Evolutionary conservation across 2,113 vertebrate genomes (phyloP).

Genomic region (Anoura caudifer): DNA sequence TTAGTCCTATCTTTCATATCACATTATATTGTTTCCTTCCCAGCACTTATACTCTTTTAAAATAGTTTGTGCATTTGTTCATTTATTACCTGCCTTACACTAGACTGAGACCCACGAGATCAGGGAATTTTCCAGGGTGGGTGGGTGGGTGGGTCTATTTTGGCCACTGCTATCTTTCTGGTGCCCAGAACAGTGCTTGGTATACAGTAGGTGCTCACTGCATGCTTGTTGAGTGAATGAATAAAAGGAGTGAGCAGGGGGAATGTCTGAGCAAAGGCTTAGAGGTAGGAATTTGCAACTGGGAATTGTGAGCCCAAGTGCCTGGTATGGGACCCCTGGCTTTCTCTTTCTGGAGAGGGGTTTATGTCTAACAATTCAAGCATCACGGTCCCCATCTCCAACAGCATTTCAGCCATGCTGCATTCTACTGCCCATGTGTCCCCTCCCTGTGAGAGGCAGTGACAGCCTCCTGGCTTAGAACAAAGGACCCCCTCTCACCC

Average conservation of each 20-base stretch:
- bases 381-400: neutral
- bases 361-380: neutral
- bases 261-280: no score
- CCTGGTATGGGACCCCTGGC: no score
- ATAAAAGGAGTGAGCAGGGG: neutral
- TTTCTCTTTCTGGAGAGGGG: accelerated
- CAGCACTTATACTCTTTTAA: neutral
- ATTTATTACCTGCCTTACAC: neutral
- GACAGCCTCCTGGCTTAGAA: no score
- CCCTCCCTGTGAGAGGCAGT: neutral
- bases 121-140: neutral
- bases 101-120: neutral
- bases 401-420: neutral
- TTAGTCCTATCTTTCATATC: neutral
- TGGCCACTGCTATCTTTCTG: neutral
- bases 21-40: neutral
- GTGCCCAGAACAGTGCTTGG: neutral
- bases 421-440: neutral
- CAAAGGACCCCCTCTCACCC: neutral
- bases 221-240: neutral
- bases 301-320: neutral
- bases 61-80: neutral
- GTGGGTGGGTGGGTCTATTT: neutral
- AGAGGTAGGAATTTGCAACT: no score
- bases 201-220: neutral